Evolutionary conservation across 2,113 vertebrate species (phyloP).

Genomic region (Phaetusa simplex): DNA sequence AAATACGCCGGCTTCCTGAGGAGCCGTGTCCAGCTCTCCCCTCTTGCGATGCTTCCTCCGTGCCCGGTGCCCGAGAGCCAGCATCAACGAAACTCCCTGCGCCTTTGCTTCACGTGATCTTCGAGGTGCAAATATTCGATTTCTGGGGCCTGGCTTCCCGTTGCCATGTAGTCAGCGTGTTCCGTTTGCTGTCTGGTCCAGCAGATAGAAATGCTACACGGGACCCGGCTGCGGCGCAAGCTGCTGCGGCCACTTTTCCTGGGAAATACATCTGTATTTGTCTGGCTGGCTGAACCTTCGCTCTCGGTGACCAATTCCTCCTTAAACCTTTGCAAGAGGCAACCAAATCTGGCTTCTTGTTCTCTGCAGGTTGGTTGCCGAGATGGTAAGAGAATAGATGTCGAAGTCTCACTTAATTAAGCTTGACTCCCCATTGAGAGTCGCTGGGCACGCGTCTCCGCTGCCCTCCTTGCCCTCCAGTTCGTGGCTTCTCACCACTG

Average conservation of each 20-base stretch:
- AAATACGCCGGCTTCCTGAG: rapidly evolving
- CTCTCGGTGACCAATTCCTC: rapidly evolving
- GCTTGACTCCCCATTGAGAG: not conserved
- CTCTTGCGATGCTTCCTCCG: not conserved
- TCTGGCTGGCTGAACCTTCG: not conserved
- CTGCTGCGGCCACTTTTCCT: not conserved
- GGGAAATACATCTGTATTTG: rapidly evolving
- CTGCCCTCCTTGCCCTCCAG: not conserved
- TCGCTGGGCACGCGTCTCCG: rapidly evolving
- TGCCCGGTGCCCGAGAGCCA: not conserved
- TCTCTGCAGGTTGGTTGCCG: not conserved
- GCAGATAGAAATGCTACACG: rapidly evolving
- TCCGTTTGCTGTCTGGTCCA: not conserved
- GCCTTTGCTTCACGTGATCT: not conserved
- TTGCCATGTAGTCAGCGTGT: rapidly evolving
- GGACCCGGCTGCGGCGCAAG: not conserved
- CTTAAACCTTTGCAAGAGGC: not conserved
- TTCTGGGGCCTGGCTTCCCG: not conserved
- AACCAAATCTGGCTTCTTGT: not conserved
- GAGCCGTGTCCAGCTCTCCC: rapidly evolving
- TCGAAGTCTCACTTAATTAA: not conserved
- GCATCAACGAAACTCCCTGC: rapidly evolving
- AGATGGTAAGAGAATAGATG: rapidly evolving
- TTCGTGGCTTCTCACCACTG: rapidly evolving
- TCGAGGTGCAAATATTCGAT: rapidly evolving